A percentile compares a stretch with the other conserved stretches of the same genome.
Evolutionary conservation across 2,888 invertebrate species (phyloP).

Genomic region (Drosophila anomalata): DNA sequence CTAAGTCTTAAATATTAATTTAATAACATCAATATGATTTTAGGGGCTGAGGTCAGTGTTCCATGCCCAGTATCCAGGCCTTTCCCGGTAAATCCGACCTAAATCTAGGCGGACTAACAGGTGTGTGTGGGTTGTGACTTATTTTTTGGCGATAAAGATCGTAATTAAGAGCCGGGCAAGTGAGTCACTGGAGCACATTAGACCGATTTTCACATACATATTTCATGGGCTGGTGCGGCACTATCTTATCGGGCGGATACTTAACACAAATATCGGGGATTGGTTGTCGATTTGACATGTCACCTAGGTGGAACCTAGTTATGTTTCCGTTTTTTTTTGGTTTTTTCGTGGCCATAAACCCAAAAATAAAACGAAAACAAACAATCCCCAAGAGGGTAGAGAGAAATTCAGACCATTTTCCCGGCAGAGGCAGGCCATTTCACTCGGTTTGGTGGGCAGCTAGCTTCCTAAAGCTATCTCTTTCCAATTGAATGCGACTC

Average conservation of each 20-base stretch:
- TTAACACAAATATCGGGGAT: not conserved
- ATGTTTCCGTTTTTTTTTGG: not conserved
- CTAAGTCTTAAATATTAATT: not conserved
- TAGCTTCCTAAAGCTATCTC: constrained; percentile 7
- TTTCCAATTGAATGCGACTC: constrained; percentile 66
- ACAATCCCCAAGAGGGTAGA: not conserved
- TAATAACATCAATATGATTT: not conserved
- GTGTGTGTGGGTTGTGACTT: not conserved
- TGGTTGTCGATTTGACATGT: not conserved
- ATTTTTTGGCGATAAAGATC: not conserved
- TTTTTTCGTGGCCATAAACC: not conserved
- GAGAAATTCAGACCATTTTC: not conserved
- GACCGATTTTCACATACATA: not conserved
- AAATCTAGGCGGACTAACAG: not conserved
- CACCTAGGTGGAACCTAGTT: constrained; percentile 4
- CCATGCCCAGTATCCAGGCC: not conserved
- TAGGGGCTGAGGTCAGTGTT: not conserved
- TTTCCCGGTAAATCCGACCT: not conserved
- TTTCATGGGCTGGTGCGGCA: not conserved
- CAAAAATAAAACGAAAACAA: not conserved
- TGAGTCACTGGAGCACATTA: not conserved
- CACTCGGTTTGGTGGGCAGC: not conserved
- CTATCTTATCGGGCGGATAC: not conserved
- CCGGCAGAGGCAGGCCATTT: not conserved
- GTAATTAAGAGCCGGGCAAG: not conserved